Evolutionary conservation across 2,113 vertebrate species (phyloP).

Genomic region (Tupaia chinensis): DNA sequence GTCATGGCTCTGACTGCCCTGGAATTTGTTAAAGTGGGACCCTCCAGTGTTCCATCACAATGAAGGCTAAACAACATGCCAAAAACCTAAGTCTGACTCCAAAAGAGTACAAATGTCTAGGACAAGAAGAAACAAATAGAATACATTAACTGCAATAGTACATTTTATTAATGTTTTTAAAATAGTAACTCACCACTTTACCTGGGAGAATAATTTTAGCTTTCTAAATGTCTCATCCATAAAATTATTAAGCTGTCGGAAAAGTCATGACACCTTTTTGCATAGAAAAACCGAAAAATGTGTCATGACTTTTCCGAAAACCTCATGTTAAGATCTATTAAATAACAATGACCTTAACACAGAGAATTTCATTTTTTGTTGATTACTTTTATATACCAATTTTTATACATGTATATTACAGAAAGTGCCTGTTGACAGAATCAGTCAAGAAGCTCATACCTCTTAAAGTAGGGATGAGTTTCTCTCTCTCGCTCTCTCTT

Average conservation of each 20-base stretch:
- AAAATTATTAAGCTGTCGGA: slow-evolving; percentile 8
- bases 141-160: slow-evolving; percentile 23
- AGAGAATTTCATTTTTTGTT: not conserved
- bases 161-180: slow-evolving; percentile 49
- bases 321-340: not conserved
- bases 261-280: too few relatives aligned
- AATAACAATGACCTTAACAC: not conserved
- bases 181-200: slow-evolving; percentile 23
- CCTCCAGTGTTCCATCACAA: not conserved
- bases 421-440: not conserved
- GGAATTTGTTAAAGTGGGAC: slow-evolving; percentile 26
- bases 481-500: not conserved
- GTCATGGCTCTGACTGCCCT: not conserved
- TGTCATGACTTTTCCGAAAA: too few relatives aligned
- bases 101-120: not conserved
- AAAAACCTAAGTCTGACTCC: slow-evolving; percentile 10
- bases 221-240: slow-evolving; percentile 29
- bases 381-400: not conserved
- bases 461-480: not conserved
- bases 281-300: too few relatives aligned
- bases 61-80: slow-evolving; percentile 33
- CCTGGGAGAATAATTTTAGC: slow-evolving; percentile 34
- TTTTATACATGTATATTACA: not conserved
- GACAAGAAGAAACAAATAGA: slow-evolving; percentile 15
- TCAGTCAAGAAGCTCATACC: not conserved